Conservation (phyloP, 2,888 invertebrate species). For the Andrena bucephala region DNA sequence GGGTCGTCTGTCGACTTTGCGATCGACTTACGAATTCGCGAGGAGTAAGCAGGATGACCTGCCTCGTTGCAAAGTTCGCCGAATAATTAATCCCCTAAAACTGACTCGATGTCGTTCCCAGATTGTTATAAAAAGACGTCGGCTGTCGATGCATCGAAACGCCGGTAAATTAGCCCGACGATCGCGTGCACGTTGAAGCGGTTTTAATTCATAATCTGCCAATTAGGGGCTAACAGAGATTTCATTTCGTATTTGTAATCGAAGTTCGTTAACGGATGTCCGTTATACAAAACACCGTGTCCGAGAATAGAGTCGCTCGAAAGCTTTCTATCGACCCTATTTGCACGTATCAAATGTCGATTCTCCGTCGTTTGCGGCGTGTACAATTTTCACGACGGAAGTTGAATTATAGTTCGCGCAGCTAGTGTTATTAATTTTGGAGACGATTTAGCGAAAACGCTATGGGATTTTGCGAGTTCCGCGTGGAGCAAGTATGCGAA, state of each 20-base stretch:
- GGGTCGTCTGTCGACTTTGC: not conserved
- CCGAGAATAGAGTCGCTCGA: constrained; percentile 13
- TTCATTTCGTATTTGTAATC: constrained; percentile 29
- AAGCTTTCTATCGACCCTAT: constrained; percentile 11
- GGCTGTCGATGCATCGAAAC: constrained; percentile 22
- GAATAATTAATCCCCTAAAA: constrained; percentile 24
- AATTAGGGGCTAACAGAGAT: constrained; percentile 30
- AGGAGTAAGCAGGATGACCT: not conserved
- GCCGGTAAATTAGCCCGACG: constrained; percentile 13
- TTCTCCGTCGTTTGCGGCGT: not conserved
- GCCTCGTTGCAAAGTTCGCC: not conserved
- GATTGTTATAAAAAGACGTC: not conserved
- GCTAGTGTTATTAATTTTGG: not conserved
- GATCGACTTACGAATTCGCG: not conserved
- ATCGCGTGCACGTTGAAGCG: constrained; percentile 32
- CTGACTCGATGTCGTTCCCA: constrained; percentile 6
- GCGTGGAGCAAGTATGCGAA: not conserved
- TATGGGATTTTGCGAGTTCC: not conserved
- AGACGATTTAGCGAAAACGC: not conserved
- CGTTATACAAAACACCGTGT: constrained; percentile 15
- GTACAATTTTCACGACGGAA: not conserved
- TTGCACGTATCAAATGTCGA: constrained; percentile 5
- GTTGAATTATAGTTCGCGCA: not conserved
- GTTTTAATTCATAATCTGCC: constrained; percentile 25
- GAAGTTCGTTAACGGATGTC: constrained; percentile 5